phyloP scores from a whole-genome alignment of 2,888 invertebrate species.

The Quadroppia sp. region DNA sequence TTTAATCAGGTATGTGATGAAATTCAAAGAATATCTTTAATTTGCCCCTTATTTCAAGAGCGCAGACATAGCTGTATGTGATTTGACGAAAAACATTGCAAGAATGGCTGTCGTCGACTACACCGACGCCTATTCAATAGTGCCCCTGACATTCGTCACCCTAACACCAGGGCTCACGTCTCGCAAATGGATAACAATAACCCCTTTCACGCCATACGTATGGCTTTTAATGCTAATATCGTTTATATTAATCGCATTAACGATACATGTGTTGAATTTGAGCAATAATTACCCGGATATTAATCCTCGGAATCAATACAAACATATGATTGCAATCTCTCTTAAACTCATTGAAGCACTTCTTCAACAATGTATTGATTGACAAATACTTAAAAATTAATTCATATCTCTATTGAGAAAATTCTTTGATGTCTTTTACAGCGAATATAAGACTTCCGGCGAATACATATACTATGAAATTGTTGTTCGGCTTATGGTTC shows the following conservation, averaged over 20 bases:
- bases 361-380: background rate
- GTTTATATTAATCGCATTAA: background rate
- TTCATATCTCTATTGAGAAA: no score
- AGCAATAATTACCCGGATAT: background rate
- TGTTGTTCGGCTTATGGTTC: background rate
- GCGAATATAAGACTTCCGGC: no score
- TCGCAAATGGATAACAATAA: conserved; percentile 20
- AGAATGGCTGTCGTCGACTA: conserved; percentile 13
- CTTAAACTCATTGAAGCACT: background rate
- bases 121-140: background rate
- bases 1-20: background rate
- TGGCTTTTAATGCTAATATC: background rate
- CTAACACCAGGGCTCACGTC: background rate
- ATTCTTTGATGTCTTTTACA: no score
- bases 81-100: background rate
- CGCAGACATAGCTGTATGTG: conserved; percentile 33
- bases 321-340: background rate
- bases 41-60: background rate
- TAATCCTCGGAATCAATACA: background rate
- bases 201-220: background rate
- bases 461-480: no score
- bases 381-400: no score
- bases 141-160: background rate
- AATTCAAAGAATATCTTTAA: background rate
- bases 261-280: background rate